Evolutionary conservation across 2,113 vertebrate species (phyloP).

Genomic region (Urocynchramus pylzowi): DNA sequence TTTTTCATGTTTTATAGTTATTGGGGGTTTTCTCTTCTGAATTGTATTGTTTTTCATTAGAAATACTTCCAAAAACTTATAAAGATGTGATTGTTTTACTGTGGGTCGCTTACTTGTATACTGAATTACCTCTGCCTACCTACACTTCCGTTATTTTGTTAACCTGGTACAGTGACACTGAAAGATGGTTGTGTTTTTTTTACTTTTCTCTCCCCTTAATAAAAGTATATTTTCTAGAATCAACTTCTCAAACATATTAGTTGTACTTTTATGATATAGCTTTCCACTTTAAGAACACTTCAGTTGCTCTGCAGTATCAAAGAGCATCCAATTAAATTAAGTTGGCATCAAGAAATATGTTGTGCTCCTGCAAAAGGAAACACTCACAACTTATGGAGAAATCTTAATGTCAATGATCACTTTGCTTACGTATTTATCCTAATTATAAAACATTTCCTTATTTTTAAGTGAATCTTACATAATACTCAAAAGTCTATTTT

Average conservation of each 20-base stretch:
- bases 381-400: constrained; percentile 52
- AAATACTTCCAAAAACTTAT: not conserved
- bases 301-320: constrained; percentile 26
- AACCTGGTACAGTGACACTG: not conserved
- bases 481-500: constrained; percentile 36
- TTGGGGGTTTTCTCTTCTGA: rapidly evolving
- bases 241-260: not conserved
- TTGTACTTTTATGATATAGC: constrained; percentile 34
- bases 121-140: not conserved
- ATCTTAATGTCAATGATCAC: constrained; percentile 74
- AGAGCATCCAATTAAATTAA: constrained; percentile 69
- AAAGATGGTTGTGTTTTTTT: not conserved
- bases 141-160: not conserved
- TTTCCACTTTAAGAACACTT: constrained; percentile 49
- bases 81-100: not conserved
- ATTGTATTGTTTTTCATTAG: not conserved
- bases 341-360: constrained; percentile 51
- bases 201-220: not conserved
- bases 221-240: not conserved
- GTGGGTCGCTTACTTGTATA: rapidly evolving
- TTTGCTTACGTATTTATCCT: constrained; percentile 66
- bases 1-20: not conserved
- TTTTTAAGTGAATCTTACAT: constrained; percentile 16
- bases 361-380: constrained; percentile 67
- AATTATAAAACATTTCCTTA: constrained; percentile 61